phyloP scores from a whole-genome alignment of 2,113 vertebrate species.

The Tiliqua scincoides region DNA sequence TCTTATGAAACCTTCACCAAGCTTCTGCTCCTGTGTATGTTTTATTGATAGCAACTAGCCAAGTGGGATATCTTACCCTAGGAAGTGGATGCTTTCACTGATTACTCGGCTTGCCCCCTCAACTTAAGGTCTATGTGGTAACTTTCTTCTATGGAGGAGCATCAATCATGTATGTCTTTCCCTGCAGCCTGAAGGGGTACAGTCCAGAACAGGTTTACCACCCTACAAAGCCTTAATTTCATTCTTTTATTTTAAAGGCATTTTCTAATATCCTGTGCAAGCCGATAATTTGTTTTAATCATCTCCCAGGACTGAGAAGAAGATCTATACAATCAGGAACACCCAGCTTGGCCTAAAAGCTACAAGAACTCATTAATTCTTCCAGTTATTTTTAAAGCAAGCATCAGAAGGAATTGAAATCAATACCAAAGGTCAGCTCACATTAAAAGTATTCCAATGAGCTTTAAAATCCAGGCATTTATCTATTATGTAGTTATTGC shows the following conservation, averaged over 20 bases:
- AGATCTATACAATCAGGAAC: constrained; percentile 31
- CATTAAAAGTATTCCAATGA: constrained; percentile 53
- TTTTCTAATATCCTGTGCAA: constrained; percentile 12
- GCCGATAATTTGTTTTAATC: constrained; percentile 43
- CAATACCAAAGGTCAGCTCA: constrained; percentile 46
- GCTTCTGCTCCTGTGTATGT: too few relatives aligned
- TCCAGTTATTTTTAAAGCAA: constrained; percentile 56
- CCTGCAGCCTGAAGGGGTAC: background rate
- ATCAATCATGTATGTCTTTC: background rate
- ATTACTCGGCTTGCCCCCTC: too few relatives aligned
- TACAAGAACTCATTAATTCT: constrained; percentile 55
- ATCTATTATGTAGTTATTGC: constrained; percentile 45
- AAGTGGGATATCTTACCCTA: too few relatives aligned
- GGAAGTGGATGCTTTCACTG: too few relatives aligned
- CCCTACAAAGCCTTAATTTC: background rate
- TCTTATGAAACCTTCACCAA: too few relatives aligned
- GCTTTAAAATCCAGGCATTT: constrained; percentile 50
- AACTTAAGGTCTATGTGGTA: background rate
- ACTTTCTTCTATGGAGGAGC: background rate
- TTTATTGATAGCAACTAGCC: too few relatives aligned
- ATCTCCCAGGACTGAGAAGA: constrained; percentile 37
- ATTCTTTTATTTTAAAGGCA: background rate
- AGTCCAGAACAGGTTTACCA: background rate
- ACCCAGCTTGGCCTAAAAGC: constrained; percentile 39
- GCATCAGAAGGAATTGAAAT: constrained; percentile 48